Evolutionary conservation across 2,113 vertebrate species (phyloP).

Genomic region (Heteronetta atricapilla): DNA sequence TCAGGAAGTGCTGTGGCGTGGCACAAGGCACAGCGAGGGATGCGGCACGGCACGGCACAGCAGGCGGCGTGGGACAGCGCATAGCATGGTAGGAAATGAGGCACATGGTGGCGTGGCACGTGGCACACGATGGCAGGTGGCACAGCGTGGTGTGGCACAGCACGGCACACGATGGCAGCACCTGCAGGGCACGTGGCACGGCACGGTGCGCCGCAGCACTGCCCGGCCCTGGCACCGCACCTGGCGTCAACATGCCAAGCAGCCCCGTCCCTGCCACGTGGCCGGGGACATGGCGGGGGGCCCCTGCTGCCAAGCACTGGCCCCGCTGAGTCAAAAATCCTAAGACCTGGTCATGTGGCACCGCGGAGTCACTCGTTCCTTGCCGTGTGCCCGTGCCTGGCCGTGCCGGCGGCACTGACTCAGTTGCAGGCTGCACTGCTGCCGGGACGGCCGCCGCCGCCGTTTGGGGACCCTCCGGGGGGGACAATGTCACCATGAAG

Average conservation of each 20-base stretch:
- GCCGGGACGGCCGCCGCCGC: fast-evolving
- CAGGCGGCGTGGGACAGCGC: no score
- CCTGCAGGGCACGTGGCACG: no score
- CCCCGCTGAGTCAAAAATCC: slow-evolving; percentile 74
- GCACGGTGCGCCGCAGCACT: neutral
- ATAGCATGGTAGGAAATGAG: no score
- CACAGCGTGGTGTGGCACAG: neutral
- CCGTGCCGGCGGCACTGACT: neutral
- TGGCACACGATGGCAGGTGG: no score
- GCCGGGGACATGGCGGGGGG: fast-evolving
- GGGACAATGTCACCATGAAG: slow-evolving; percentile 55
- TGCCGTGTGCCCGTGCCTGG: neutral
- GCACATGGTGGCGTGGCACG: no score
- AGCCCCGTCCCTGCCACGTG: neutral
- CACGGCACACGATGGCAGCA: fast-evolving
- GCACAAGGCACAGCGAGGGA: no score
- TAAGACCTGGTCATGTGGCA: slow-evolving; percentile 73
- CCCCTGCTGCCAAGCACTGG: neutral
- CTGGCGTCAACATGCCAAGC: neutral
- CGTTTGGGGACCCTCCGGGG: fast-evolving
- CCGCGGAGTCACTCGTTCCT: slow-evolving; percentile 74
- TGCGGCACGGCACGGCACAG: no score
- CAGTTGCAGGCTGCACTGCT: neutral
- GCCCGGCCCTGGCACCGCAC: neutral
- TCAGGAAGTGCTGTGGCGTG: no score